Base-by-base conservation (phyloP, 2,797 vertebrate genomes). In the Propithecus perrieri region DNA sequence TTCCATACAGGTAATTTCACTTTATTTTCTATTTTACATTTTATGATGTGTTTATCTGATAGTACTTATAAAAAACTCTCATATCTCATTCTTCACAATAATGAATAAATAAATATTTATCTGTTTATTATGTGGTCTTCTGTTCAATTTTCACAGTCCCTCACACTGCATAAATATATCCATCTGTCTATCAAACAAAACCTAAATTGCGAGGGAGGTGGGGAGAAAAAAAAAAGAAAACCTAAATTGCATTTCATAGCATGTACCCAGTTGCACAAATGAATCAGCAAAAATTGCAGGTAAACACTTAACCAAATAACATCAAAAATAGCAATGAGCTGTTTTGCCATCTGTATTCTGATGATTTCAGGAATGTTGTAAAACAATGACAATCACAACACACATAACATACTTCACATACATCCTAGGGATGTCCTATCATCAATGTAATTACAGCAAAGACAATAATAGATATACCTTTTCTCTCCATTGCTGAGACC, bases 401-500 rank as follows among this genome's bases (percentile, higher is more conserved):
- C 28, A 78, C 1, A 65, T 1, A 53, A 78, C 1, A 65, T 1
- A 53, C 11, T 13, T 48, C 41, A 59, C 48, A 41, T 30, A 33
- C 11, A 80, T 5, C 28, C 26, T 30, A 74, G 14, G 6, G 20
- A 55, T 26, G 11, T 8, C 67, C 89, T 88, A 28, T 24, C 38
- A 76, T 86, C 55, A 94, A 33, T 33, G 10, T 11, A 87, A 89
- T 61, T 53, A 38, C 15, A 20, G 65, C 38, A 63, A 79, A 93
- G 41, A 61, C 15, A 95, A 86, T 22, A 83, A 85, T 8, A 88
- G 46, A 95, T 81, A 7, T 99, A 99, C 99, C 99, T 99, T 99
- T 99, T 99, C 98, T 99, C 99, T 99, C 99, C 99, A 99, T 99
- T 99, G 99, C 98, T 99, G 98, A 99, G 99, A 99, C 99, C 99